Evolutionary conservation across 2,888 invertebrate species (phyloP).

Genomic region (Bursaphelenchus okinawaensis): DNA sequence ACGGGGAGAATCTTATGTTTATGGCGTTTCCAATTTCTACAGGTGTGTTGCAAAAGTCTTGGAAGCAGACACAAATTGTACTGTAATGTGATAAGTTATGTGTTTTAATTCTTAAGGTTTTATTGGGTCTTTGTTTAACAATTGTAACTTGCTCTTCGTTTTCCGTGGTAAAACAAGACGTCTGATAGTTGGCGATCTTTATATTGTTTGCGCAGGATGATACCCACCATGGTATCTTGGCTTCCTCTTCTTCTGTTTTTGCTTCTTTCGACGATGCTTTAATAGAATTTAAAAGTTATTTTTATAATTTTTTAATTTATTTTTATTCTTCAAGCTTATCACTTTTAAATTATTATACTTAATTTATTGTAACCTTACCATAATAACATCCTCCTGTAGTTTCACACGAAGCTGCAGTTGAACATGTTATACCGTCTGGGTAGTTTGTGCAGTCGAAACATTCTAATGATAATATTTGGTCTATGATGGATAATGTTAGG

Average conservation of each 20-base stretch:
- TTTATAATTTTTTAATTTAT: too few species aligned
- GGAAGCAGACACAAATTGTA: slow-evolving; percentile 7
- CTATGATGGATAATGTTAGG: background rate
- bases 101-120: background rate
- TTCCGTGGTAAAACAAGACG: slow-evolving; percentile 6
- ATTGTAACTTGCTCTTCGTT: slow-evolving; percentile 2
- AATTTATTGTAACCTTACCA: background rate
- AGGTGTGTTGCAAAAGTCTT: slow-evolving; percentile 14
- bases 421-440: background rate
- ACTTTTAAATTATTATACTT: background rate
- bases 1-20: slow-evolving; percentile 4
- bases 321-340: background rate
- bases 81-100: background rate
- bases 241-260: background rate
- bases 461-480: slow-evolving; percentile 1
- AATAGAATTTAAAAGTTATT: too few species aligned
- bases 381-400: slow-evolving; percentile 6
- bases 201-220: background rate
- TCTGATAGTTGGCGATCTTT: slow-evolving; percentile 1
- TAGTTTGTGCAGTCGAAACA: slow-evolving; percentile 14
- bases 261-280: background rate
- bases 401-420: slow-evolving; percentile 3
- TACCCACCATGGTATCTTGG: background rate
- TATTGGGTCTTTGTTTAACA: too few species aligned
- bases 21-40: slow-evolving; percentile 10